These are phyloP conservation scores for Nasonia vitripennis DNA, from an alignment of 1,140 invertebrate species.

Conservation along the genomic window DNA sequence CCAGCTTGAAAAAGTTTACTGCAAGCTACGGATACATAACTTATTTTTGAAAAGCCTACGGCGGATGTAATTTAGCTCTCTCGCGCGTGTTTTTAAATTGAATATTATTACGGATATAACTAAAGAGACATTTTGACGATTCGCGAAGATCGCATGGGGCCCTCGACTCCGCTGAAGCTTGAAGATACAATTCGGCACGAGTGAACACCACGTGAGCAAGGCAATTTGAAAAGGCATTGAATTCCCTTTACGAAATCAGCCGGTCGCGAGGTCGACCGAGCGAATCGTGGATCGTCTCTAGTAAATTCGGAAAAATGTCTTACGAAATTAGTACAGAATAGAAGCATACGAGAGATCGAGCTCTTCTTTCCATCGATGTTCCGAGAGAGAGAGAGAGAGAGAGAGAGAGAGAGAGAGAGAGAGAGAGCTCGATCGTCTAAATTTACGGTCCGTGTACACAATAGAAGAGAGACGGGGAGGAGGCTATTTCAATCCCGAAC, in stretches of 20 bases:
- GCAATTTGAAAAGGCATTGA: slow-evolving; percentile 72
- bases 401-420: background rate
- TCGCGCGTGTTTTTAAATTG: too few relatives aligned
- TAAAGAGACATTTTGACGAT: background rate
- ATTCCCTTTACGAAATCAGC: slow-evolving; percentile 53
- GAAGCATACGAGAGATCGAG: background rate
- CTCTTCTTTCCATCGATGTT: background rate
- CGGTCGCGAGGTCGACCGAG: slow-evolving; percentile 7
- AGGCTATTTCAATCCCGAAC: background rate
- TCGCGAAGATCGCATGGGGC: background rate
- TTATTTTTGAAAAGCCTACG: background rate
- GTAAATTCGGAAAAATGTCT: background rate
- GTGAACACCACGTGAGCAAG: slow-evolving; percentile 70
- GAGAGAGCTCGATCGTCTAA: background rate
- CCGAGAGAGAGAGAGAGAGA: background rate
- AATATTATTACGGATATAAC: too few relatives aligned
- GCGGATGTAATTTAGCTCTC: background rate
- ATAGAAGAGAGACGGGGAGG: background rate
- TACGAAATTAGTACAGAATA: background rate
- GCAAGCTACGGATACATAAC: background rate
- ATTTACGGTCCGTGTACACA: background rate
- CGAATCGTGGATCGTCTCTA: slow-evolving; percentile 2
- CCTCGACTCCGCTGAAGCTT: slow-evolving; percentile 35
- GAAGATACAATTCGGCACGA: slow-evolving; percentile 64
- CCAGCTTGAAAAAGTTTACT: background rate